A percentile compares a stretch with the other conserved stretches of the same genome.
phyloP scores from a whole-genome alignment of 2,113 vertebrate species.

The Odocoileus virginianus region DNA sequence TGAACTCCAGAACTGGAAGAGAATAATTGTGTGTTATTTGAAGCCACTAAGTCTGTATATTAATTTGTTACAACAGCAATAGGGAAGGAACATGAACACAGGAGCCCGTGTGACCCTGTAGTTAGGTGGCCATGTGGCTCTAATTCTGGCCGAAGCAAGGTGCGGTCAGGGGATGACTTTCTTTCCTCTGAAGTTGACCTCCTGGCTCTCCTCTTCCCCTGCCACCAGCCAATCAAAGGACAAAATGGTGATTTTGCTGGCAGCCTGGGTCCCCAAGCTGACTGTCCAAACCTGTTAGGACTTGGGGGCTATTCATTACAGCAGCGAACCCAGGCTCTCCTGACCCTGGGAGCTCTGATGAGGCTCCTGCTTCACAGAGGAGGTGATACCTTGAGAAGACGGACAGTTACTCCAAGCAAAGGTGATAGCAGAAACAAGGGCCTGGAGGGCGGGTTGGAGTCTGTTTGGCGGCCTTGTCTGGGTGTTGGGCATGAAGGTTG shows the following conservation, averaged over 20 bases:
- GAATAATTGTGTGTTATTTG: not conserved
- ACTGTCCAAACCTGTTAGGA: not conserved
- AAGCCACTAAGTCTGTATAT: not conserved
- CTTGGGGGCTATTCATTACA: not conserved
- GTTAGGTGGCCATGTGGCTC: not conserved
- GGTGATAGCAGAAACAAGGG: accelerated
- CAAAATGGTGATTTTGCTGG: not conserved
- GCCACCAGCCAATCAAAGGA: not conserved
- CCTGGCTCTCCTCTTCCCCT: not conserved
- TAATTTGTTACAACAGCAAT: not conserved
- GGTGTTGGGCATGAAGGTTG: not conserved
- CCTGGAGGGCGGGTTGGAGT: not conserved
- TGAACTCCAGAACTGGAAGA: not conserved
- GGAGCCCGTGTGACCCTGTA: not conserved
- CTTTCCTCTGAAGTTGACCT: not conserved
- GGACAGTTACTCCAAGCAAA: not conserved
- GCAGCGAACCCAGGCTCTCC: not conserved
- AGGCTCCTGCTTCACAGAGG: not conserved
- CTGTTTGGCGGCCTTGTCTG: not conserved
- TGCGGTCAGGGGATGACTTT: not conserved
- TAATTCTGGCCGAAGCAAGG: not conserved
- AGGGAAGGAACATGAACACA: not conserved
- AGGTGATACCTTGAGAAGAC: not conserved
- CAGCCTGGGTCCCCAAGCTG: not conserved
- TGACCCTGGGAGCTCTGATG: accelerated